phyloP scores from a whole-genome alignment of 2,797 vertebrate species.

The Acropternis orthonyx region DNA sequence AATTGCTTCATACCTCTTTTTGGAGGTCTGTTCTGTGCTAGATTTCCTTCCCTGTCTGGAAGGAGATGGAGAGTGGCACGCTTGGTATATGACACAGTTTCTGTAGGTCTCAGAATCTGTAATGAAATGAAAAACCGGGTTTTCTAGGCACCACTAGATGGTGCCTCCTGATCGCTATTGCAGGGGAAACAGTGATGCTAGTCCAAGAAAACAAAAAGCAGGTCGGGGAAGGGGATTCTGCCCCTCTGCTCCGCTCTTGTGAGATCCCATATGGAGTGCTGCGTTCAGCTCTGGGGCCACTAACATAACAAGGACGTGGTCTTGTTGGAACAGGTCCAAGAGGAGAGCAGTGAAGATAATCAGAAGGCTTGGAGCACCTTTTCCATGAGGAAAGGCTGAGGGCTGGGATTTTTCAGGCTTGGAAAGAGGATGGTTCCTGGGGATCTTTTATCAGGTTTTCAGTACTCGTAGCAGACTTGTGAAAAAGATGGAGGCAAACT shows the following conservation, averaged over 20 bases:
- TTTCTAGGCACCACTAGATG: slow-evolving; percentile 16
- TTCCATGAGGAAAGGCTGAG: background rate
- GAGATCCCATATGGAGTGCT: background rate
- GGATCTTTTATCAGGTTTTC: background rate
- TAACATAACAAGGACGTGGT: background rate
- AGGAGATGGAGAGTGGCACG: background rate
- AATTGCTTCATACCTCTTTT: background rate
- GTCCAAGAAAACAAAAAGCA: background rate
- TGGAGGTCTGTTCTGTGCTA: background rate
- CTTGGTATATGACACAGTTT: too few relatives aligned
- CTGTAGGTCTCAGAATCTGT: background rate
- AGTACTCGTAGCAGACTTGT: background rate
- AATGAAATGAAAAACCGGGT: fast-evolving
- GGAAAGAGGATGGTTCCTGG: background rate
- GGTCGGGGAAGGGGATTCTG: background rate
- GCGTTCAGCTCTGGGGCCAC: background rate
- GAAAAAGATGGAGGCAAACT: background rate
- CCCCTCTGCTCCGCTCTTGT: fast-evolving
- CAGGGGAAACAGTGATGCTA: background rate
- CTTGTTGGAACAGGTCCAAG: background rate
- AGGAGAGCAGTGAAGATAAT: background rate
- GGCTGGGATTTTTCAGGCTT: background rate
- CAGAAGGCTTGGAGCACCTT: background rate
- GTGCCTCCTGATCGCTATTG: background rate
- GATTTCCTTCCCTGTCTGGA: background rate